Evolutionary conservation across 1,140 invertebrate species (phyloP), one percentile per base, ranked within the genome.

Genomic region (Vanessa tameamea): DNA sequence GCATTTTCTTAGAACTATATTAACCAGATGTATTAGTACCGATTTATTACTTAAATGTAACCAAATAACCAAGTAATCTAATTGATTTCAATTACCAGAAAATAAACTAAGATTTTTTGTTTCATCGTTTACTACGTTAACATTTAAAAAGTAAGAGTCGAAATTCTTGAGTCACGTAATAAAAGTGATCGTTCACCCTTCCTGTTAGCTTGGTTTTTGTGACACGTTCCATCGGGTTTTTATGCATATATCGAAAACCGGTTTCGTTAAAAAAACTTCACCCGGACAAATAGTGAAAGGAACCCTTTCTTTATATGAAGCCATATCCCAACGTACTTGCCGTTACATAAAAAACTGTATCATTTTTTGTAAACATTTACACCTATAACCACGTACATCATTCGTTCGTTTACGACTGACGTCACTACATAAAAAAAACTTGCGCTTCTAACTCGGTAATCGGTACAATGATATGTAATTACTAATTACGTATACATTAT

Each of bases 181-280:
- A 23, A 57, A 23, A 47, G 11, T 16, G 66, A 3, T 8, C 23
- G 51, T 47, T 47, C 51, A 55, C 51, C 65, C 65, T 51, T 26
- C 23, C n/a, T 14, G 23, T 43, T 53, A 55, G 26, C 50, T 13
- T 26, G 2, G n/a, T 26, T 59, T 59, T 59, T 59, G 15, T 64
- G 47, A 15, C 65, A 15, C 37, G 51, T 43, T 53, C 65, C 31
- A 31, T 43, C n/a, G 16, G 20, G 47, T 68, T 68, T 68, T 57
- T 68, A 68, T 50, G 9, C 47, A 7, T 47, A 47, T 43, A 57
- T 43, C 50, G 53, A 67, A 55, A 67, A 67, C 65, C 55, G 65
- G 65, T 43, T 55, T 55, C 65, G 15, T 48, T 15, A 15, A 68
- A 67, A 68, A 53, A 68, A 68, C 65, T 59, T 59, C 23, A 23